A percentile compares a stretch with the other conserved stretches of the same genome.
phyloP scores from a whole-genome alignment of 2,888 invertebrate genomes.

The Corythucha ciliata region DNA sequence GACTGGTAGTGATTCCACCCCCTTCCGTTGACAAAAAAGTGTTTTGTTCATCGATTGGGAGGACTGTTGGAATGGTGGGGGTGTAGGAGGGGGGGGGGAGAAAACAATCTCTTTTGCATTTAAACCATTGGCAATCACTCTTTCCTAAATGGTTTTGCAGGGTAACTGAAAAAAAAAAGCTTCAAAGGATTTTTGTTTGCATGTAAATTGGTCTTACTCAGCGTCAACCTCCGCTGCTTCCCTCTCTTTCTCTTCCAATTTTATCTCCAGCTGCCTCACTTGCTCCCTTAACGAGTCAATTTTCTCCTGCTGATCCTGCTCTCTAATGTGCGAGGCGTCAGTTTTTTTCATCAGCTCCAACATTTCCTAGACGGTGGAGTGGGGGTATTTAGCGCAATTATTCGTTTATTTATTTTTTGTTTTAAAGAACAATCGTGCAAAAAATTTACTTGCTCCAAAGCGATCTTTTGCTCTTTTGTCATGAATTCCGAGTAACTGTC shows the following conservation, averaged over 20 bases:
- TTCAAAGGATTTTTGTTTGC: background rate
- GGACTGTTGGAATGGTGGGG: no score
- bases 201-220: conserved; percentile 14
- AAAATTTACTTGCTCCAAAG: conserved; percentile 9
- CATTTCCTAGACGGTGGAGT: conserved; percentile 10
- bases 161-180: no score
- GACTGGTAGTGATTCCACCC: no score
- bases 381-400: no score
- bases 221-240: conserved; percentile 20
- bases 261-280: conserved; percentile 10
- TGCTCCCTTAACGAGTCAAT: conserved; percentile 19
- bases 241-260: conserved; percentile 13
- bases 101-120: no score
- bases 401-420: background rate
- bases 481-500: conserved; percentile 18
- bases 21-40: no score
- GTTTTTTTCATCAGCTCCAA: conserved; percentile 16
- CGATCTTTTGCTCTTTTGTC: conserved; percentile 19
- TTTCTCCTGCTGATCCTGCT: conserved; percentile 24
- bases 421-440: background rate
- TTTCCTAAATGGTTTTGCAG: no score
- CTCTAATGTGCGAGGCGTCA: conserved; percentile 22
- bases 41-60: no score
- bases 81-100: no score
- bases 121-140: no score